A percentile compares a stretch with the other conserved stretches of the same genome.
phyloP scores from a whole-genome alignment of 2,888 invertebrate species.

The Disparrhopalites patrizii region DNA sequence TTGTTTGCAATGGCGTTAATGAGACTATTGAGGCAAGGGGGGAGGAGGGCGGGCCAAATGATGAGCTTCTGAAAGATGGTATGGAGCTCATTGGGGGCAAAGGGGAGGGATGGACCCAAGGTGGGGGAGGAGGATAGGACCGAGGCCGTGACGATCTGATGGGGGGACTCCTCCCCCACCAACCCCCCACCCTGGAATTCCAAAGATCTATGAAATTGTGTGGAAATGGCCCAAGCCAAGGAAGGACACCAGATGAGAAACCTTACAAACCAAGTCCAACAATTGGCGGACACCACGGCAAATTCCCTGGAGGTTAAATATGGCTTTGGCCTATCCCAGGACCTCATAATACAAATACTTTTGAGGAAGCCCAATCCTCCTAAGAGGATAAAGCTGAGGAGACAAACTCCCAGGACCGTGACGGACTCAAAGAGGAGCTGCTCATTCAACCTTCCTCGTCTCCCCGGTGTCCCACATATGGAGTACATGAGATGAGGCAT shows the following conservation, averaged over 20 bases:
- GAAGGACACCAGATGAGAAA: conserved; percentile 46
- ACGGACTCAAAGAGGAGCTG: conserved; percentile 37
- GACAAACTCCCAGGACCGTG: conserved; percentile 36
- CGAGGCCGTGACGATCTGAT: neutral
- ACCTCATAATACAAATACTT: conserved; percentile 44
- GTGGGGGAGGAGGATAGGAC: neutral
- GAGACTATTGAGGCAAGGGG: conserved; percentile 43
- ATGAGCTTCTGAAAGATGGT: conserved; percentile 38
- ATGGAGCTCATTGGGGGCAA: conserved; percentile 8
- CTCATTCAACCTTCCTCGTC: conserved; percentile 29
- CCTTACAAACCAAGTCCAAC: conserved; percentile 44
- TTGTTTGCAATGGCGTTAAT: conserved; percentile 57
- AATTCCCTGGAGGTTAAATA: conserved; percentile 46
- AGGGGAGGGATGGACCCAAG: conserved; percentile 1
- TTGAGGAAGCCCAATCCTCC: conserved; percentile 47
- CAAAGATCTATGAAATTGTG: conserved; percentile 30
- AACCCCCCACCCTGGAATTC: conserved; percentile 14
- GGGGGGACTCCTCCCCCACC: neutral
- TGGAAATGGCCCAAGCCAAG: conserved; percentile 36
- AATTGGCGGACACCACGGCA: conserved; percentile 45
- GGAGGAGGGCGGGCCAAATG: conserved; percentile 46
- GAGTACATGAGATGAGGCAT: conserved; percentile 50
- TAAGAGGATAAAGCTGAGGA: conserved; percentile 37
- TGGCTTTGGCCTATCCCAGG: conserved; percentile 45
- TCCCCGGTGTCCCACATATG: conserved; percentile 34